phyloP scores from a whole-genome alignment of 2,888 invertebrate species.

The Leucoma salicis region DNA sequence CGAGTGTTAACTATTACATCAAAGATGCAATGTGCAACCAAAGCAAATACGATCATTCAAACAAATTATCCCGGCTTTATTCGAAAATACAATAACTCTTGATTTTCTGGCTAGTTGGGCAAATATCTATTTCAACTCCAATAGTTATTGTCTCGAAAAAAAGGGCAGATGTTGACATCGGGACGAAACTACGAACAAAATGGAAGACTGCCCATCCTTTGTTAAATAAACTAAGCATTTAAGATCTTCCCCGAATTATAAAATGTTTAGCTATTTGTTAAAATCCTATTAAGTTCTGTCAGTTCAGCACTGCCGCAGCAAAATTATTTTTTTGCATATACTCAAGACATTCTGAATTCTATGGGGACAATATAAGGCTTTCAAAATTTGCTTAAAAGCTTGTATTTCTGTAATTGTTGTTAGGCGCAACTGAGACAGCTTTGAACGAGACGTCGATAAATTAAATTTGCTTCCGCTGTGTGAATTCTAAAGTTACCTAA shows the following conservation, averaged over 20 bases:
- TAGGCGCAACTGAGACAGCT: constrained; percentile 66
- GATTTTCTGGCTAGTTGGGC: constrained; percentile 81
- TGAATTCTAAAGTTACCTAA: constrained; percentile 74
- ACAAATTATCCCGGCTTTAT: constrained; percentile 60
- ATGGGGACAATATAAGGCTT: constrained; percentile 22
- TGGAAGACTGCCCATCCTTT: constrained; percentile 61
- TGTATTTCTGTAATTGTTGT: constrained; percentile 66
- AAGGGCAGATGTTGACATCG: constrained; percentile 76
- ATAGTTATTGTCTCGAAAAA: constrained; percentile 56
- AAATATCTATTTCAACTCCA: constrained; percentile 72
- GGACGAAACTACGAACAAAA: constrained; percentile 59
- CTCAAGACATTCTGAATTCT: constrained; percentile 34
- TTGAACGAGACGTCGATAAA: constrained; percentile 78
- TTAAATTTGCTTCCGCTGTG: constrained; percentile 79
- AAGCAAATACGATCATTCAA: constrained; percentile 48
- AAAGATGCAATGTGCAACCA: constrained; percentile 49
- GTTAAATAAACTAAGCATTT: constrained; percentile 73
- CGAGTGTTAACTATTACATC: constrained; percentile 40
- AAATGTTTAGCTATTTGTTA: constrained; percentile 81
- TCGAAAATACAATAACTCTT: constrained; percentile 61
- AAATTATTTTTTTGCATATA: constrained; percentile 23
- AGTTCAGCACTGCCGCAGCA: constrained; percentile 57
- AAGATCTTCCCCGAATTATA: constrained; percentile 76
- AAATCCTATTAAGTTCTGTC: constrained; percentile 78
- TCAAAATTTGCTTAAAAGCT: constrained; percentile 23